Percentiles rank a stretch among this genome's conserved stretches.
Conservation (phyloP, 2,113 vertebrate genomes). For the Lipotes vexillifer region DNA sequence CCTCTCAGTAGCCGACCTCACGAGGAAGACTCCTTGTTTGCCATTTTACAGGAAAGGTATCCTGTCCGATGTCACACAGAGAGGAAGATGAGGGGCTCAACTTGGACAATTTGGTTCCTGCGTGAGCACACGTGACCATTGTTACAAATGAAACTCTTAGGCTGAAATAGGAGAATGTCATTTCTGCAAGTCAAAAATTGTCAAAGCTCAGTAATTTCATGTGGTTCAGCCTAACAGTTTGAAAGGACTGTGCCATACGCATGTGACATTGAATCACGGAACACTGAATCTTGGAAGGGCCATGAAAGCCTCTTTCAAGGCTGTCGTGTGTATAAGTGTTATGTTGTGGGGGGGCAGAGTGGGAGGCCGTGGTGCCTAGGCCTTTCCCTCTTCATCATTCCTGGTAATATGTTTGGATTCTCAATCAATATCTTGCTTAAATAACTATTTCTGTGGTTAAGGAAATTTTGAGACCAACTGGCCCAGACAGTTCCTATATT, state of each 20-base stretch:
- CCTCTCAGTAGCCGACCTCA: background rate
- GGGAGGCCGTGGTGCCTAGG: background rate
- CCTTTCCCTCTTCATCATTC: background rate
- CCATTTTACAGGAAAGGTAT: background rate
- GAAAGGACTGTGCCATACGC: background rate
- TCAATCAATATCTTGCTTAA: background rate
- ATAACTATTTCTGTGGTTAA: background rate
- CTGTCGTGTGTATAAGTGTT: no score
- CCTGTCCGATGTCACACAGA: background rate
- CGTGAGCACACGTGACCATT: no score
- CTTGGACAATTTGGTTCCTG: no score
- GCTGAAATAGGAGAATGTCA: background rate
- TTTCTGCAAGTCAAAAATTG: background rate
- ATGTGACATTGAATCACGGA: background rate
- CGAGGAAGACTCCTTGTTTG: background rate
- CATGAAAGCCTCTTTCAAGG: background rate
- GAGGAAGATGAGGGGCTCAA: background rate
- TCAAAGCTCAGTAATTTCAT: background rate
- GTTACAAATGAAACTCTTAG: background rate
- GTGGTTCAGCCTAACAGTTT: background rate
- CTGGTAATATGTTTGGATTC: background rate
- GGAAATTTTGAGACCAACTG: background rate
- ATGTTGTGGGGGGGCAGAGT: fast-evolving
- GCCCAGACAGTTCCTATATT: background rate
- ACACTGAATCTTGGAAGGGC: background rate